A percentile compares a stretch with the other conserved stretches of the same genome.
Evolutionary conservation across 2,113 vertebrate species (phyloP).

Genomic region (Cardinalis cardinalis): DNA sequence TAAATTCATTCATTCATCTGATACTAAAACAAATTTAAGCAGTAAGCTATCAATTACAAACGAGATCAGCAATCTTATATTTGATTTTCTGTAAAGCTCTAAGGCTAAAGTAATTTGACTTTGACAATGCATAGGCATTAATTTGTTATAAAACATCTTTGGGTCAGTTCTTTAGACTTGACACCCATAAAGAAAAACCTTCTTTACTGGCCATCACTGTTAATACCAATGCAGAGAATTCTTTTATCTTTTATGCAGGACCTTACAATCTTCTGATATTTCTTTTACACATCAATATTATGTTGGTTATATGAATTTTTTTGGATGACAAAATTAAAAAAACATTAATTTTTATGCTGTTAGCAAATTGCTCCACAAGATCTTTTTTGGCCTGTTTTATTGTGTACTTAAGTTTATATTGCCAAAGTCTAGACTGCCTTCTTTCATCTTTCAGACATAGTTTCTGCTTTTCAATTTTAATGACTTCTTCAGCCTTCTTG

Average conservation of each 20-base stretch:
- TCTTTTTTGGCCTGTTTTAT: background rate
- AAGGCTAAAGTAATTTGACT: background rate
- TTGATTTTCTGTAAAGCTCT: background rate
- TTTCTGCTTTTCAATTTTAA: background rate
- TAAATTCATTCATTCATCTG: background rate
- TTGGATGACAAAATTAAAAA: background rate
- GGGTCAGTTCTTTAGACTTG: background rate
- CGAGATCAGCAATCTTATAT: background rate
- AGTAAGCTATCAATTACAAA: background rate
- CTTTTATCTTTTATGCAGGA: background rate
- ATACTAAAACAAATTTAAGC: background rate
- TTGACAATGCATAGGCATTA: background rate
- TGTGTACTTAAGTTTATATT: background rate
- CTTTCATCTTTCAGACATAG: background rate
- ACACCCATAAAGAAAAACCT: background rate
- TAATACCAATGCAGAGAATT: background rate
- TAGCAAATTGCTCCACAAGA: background rate
- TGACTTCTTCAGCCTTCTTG: background rate
- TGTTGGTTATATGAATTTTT: background rate
- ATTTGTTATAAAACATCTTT: background rate
- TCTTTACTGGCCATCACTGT: background rate
- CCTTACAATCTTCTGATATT: background rate
- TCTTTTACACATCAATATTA: background rate
- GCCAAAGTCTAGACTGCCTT: background rate
- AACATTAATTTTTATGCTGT: background rate